Evolutionary conservation across 1,140 invertebrate species (phyloP), one percentile per base, ranked within the genome.

Genomic region (Zaprionus taronus): DNA sequence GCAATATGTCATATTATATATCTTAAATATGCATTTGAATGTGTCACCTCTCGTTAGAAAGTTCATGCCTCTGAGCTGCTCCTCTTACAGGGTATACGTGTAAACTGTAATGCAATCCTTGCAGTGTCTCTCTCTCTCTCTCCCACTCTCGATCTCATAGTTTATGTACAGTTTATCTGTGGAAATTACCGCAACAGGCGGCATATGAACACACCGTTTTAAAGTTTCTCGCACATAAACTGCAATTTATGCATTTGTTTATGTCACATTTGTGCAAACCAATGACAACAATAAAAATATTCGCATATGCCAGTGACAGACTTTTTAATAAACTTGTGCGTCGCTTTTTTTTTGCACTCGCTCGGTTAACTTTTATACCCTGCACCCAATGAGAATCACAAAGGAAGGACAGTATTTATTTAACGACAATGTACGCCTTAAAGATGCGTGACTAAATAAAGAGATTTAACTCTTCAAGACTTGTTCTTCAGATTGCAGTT

Each of bases 221-320:
- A 71, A 75, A 58, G 38, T 71, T 64, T 24, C 38, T 9, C 53
- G 56, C 49, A 41, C 77, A 77, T 83, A 79, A 80, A 87, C 28
- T 80, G 64, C 61, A 67, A 89, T 86, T 89, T 86, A 85, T 85
- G 79, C 74, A 79, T 85, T 77, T 79, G 83, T 71, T 85, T 81
- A 83, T 86, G 83, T 73, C 85, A 80, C 80, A 73, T 85, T 77
- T 77, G 67, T 83, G 77, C 69, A 72, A 64, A 80, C 62, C 72
- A 83, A 76, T 70, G 70, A 83, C 80, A 86, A 83, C 68, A 82
- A 76, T 81, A 81, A 79, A 79, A 84, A 49, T 62, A 77, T 53
- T 63, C 70, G 60, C 84, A 81, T 81, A 89, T 87, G 84, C 68
- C 81, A 81, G 65, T 76, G 74, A 84, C 84, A 87, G 84, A 81